Conservation (phyloP, 2,888 invertebrate species). For the Anaspis maculata region DNA sequence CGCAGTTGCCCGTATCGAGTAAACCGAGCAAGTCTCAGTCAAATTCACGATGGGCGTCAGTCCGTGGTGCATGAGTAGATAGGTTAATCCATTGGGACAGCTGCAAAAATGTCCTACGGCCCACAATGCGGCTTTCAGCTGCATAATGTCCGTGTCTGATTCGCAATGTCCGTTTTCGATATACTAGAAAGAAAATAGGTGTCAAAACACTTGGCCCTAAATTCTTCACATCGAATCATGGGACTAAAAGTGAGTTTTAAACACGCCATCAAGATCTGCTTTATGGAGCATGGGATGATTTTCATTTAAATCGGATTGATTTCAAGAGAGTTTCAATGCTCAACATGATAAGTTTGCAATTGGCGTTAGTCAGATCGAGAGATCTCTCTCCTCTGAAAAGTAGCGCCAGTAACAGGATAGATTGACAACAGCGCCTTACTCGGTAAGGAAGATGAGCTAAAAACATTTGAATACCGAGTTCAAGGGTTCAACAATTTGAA, state of each 20-base stretch:
- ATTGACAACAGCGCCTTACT: no score
- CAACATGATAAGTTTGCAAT: no score
- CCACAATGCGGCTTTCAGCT: constrained; percentile 86
- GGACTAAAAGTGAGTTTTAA: no score
- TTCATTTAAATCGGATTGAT: no score
- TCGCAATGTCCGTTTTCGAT: constrained; percentile 47
- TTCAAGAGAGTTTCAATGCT: no score
- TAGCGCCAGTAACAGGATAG: no score
- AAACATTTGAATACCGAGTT: background rate
- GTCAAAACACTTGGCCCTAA: constrained; percentile 16
- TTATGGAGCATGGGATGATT: no score
- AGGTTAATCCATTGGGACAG: constrained; percentile 65
- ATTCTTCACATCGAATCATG: no score
- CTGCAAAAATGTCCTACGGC: constrained; percentile 76
- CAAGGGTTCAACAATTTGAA: constrained; percentile 13
- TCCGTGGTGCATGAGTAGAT: constrained; percentile 51
- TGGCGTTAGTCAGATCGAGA: no score
- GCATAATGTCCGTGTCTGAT: constrained; percentile 62
- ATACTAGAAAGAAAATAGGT: constrained; percentile 26
- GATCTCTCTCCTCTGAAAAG: no score
- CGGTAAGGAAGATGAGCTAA: no score
- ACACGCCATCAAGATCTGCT: no score
- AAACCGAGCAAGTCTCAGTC: constrained; percentile 73
- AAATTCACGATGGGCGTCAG: constrained; percentile 50
- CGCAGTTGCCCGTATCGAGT: constrained; percentile 82